Evolutionary conservation across 2,888 invertebrate genomes (phyloP).

Genomic region (Hyposoter didymator): DNA sequence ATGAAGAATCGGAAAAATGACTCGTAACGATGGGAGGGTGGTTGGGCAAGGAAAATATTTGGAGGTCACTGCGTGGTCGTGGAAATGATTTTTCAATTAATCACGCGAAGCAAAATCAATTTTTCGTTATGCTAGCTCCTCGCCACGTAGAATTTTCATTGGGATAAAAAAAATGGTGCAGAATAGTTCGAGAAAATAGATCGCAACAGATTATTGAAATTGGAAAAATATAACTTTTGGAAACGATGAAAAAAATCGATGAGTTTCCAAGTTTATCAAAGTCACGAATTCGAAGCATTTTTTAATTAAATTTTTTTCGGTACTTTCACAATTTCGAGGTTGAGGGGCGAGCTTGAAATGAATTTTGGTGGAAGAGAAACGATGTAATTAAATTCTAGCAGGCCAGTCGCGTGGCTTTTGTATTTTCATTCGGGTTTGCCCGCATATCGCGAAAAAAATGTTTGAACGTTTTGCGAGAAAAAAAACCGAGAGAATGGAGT

Average conservation of each 20-base stretch:
- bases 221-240: background rate
- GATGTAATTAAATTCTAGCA: slow-evolving; percentile 6
- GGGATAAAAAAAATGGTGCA: background rate
- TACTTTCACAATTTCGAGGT: background rate
- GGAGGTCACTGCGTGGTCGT: too few relatives aligned
- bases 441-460: background rate
- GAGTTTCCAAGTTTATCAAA: background rate
- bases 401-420: background rate
- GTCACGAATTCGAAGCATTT: background rate
- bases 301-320: slow-evolving; percentile 8
- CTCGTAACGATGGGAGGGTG: too few relatives aligned
- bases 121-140: too few relatives aligned
- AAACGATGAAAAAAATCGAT: background rate
- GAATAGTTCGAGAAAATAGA: background rate
- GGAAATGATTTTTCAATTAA: too few relatives aligned
- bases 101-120: too few relatives aligned
- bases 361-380: slow-evolving; percentile 11
- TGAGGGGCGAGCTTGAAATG: background rate
- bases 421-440: background rate
- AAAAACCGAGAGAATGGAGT: background rate
- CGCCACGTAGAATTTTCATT: background rate
- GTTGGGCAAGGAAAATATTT: too few relatives aligned
- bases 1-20: too few relatives aligned
- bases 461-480: background rate
- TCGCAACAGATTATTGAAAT: background rate